Conservation (phyloP, 2,113 vertebrate genomes). For the Amazona guildingii region DNA sequence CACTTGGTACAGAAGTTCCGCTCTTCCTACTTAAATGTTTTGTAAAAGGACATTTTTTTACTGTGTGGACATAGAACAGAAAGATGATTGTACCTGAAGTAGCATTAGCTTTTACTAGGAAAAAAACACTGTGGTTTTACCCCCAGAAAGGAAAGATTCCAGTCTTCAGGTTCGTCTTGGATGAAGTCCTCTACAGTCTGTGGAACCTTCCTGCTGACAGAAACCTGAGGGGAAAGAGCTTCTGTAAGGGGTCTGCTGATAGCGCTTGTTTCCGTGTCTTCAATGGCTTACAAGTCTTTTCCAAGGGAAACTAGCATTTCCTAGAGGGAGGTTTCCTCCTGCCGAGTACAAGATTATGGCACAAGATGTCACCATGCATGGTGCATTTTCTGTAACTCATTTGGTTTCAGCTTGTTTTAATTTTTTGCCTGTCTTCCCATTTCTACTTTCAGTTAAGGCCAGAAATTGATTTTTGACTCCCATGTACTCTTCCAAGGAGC, state of each 20-base stretch:
- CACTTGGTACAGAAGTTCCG: neutral
- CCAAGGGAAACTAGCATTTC: neutral
- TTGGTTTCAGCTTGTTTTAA: neutral
- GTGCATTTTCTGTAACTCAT: neutral
- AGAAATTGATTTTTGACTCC: neutral
- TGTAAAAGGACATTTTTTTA: neutral
- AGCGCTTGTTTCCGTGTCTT: neutral
- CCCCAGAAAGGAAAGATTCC: constrained; percentile 27
- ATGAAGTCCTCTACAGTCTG: neutral
- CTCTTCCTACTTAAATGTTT: neutral
- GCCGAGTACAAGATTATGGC: neutral
- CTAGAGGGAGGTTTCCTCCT: neutral
- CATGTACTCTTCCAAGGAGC: neutral
- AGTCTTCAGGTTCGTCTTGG: constrained; percentile 39
- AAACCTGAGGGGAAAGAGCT: constrained; percentile 67
- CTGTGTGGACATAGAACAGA: neutral
- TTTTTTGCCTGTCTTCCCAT: neutral
- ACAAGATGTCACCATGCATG: neutral
- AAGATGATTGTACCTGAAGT: neutral
- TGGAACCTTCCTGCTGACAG: constrained; percentile 70
- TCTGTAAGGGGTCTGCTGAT: neutral
- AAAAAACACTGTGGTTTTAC: neutral
- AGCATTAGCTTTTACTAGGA: neutral
- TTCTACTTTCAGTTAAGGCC: neutral
- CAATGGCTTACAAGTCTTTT: neutral